Evolutionary conservation across 2,888 invertebrate genomes (phyloP).

Genomic region (Nasonovia ribisnigri): DNA sequence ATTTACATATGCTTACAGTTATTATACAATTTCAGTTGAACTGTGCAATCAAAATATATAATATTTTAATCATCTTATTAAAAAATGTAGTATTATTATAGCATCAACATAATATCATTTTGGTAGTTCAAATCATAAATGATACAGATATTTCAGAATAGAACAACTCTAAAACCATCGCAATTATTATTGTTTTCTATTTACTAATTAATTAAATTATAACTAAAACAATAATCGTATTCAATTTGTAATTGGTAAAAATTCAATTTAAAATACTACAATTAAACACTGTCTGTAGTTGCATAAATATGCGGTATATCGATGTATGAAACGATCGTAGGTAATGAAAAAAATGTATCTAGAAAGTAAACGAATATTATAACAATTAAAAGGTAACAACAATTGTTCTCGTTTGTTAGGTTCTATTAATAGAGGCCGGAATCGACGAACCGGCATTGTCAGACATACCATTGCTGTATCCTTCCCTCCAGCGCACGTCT

Average conservation of each 20-base stretch:
- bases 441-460: slow-evolving; percentile 80
- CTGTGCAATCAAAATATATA: not conserved
- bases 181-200: not conserved
- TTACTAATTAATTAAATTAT: not conserved
- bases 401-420: slow-evolving; percentile 67
- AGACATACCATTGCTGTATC: slow-evolving; percentile 81
- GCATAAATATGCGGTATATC: not conserved
- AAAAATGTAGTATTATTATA: not conserved
- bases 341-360: not conserved
- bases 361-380: slow-evolving; percentile 7
- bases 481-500: slow-evolving; percentile 79
- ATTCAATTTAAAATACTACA: not conserved
- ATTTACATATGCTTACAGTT: too few species aligned
- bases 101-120: not conserved
- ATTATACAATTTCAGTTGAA: not conserved
- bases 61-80: not conserved
- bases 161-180: not conserved
- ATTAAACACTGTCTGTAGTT: not conserved
- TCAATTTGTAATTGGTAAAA: not conserved
- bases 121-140: not conserved
- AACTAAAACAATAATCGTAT: not conserved
- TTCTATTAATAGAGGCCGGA: slow-evolving; percentile 85
- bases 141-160: not conserved
- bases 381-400: not conserved
- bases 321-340: not conserved